These are phyloP conservation scores for Laticauda colubrina DNA, from an alignment of 2,113 vertebrate genomes.

Conservation along the genomic window DNA sequence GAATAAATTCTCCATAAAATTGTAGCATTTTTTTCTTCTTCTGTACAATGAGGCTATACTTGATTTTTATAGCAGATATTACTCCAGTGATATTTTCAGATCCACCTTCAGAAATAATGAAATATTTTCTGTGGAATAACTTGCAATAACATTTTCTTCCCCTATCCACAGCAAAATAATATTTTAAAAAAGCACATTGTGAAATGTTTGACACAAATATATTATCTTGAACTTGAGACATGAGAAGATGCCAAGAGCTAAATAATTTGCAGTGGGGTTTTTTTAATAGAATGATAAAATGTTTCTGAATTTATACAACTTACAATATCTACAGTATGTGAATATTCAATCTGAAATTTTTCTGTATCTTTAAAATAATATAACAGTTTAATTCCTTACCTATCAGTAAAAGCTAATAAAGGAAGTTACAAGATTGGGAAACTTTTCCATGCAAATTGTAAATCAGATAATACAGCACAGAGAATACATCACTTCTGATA, in stretches of 20 bases:
- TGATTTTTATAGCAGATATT: not conserved
- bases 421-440: not conserved
- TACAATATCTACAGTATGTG: conserved; percentile 38
- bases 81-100: conserved; percentile 27
- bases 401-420: not conserved
- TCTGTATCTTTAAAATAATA: conserved; percentile 41
- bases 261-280: conserved; percentile 31
- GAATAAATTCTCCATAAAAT: not conserved
- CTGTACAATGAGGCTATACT: not conserved
- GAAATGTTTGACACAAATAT: conserved; percentile 36
- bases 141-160: conserved; percentile 28
- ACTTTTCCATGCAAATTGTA: conserved; percentile 9
- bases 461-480: not conserved
- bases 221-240: not conserved
- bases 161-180: not conserved
- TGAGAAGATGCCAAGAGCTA: conserved; percentile 33
- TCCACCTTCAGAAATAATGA: conserved; percentile 3
- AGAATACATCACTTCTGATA: not conserved
- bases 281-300: conserved; percentile 33
- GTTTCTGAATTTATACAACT: conserved; percentile 1
- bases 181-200: conserved; percentile 16
- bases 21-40: not conserved
- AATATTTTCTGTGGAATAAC: not conserved
- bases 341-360: conserved; percentile 41
- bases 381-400: conserved; percentile 18